These are phyloP conservation scores for Halcyon chelicuti DNA, from an alignment of 2,797 vertebrate species.

Conservation along the genomic window DNA sequence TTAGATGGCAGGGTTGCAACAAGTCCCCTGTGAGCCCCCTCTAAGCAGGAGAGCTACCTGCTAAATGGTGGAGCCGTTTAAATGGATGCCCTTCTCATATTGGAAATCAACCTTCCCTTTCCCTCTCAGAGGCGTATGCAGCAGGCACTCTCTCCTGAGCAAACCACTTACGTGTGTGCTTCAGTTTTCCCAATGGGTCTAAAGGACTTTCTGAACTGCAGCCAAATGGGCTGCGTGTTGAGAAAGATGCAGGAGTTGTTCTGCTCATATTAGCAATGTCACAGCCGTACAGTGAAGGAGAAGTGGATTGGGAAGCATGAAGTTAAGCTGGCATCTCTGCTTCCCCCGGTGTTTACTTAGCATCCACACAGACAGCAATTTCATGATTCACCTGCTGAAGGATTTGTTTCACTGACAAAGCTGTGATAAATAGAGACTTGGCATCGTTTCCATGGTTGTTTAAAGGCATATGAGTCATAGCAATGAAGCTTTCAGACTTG, in stretches of 20 bases:
- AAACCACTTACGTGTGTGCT: neutral
- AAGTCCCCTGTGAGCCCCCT: neutral
- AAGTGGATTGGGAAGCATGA: neutral
- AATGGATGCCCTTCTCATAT: neutral
- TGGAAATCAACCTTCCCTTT: neutral
- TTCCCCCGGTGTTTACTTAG: neutral
- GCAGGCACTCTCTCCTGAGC: neutral
- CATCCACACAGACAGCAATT: neutral
- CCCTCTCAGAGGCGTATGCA: neutral
- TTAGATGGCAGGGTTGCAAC: neutral
- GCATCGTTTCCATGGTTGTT: neutral
- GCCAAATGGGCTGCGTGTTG: neutral
- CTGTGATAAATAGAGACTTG: constrained; percentile 42
- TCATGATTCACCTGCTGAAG: constrained; percentile 58
- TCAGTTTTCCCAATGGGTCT: neutral
- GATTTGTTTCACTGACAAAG: constrained; percentile 37
- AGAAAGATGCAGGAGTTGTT: neutral
- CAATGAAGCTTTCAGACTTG: neutral
- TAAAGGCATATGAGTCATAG: neutral
- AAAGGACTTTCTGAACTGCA: neutral
- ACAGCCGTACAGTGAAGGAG: neutral
- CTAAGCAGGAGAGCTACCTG: neutral
- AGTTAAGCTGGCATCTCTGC: constrained; percentile 7
- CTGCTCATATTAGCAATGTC: neutral
- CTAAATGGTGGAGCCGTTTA: neutral